These are phyloP conservation scores for Tillus elongatus DNA, from an alignment of 2,888 invertebrate species.

Conservation along the genomic window DNA sequence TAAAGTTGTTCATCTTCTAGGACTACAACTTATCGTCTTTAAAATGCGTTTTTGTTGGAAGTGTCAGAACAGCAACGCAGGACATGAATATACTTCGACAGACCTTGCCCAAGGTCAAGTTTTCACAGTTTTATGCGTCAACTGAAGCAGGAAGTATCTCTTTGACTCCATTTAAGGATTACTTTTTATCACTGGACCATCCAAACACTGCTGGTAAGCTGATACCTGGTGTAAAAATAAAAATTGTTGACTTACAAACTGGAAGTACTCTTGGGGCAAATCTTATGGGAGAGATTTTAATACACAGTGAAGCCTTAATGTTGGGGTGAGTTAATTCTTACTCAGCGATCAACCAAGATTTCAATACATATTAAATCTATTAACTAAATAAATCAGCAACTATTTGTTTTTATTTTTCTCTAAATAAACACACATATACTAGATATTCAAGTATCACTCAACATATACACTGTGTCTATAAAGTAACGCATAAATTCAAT, in stretches of 20 bases:
- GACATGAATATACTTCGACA: slow-evolving; percentile 25
- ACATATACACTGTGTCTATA: too few species aligned
- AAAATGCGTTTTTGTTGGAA: slow-evolving; percentile 29
- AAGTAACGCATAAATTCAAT: too few species aligned
- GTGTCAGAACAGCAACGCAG: slow-evolving; percentile 23
- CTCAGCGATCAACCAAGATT: too few species aligned
- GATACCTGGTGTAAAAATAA: slow-evolving; percentile 26
- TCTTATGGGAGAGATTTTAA: slow-evolving; percentile 30
- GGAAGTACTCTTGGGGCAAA: slow-evolving; percentile 23
- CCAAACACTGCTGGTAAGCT: slow-evolving; percentile 27
- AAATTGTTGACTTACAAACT: slow-evolving; percentile 27
- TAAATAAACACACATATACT: too few species aligned
- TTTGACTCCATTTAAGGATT: slow-evolving; percentile 21
- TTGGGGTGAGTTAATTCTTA: slow-evolving; percentile 32
- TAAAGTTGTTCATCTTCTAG: too few species aligned
- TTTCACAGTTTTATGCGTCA: slow-evolving; percentile 28
- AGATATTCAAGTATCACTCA: too few species aligned
- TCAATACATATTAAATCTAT: slow-evolving; percentile 4
- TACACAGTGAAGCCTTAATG: slow-evolving; percentile 30
- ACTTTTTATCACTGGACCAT: slow-evolving; percentile 20
- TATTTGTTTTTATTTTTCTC: too few species aligned
- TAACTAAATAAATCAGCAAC: slow-evolving; percentile 1
- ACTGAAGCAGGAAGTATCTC: slow-evolving; percentile 31
- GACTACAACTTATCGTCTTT: slow-evolving; percentile 32
- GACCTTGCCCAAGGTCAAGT: slow-evolving; percentile 24